These are phyloP conservation scores for Heliocidaris erythrogramma DNA, from an alignment of 35 echinoderm and acorn worm genomes.

Conservation along the genomic window DNA sequence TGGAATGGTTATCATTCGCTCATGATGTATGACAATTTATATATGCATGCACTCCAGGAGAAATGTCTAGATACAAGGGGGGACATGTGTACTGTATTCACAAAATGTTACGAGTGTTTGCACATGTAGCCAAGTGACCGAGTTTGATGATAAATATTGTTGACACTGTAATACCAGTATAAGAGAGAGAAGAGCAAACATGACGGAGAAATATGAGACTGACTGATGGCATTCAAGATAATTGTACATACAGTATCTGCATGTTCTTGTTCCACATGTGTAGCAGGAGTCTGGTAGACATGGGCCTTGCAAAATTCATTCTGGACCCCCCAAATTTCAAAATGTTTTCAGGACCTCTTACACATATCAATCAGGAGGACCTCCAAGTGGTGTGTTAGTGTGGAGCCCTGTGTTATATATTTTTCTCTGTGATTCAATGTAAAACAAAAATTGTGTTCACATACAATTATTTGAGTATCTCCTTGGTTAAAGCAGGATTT, in stretches of 20 bases:
- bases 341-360: no score
- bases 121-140: not conserved
- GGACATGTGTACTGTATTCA: not conserved
- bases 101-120: not conserved
- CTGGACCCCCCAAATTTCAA: no score
- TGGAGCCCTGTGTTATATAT: no score
- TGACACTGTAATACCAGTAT: not conserved
- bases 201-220: not conserved
- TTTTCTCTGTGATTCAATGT: no score
- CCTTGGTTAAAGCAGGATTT: no score
- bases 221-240: not conserved
- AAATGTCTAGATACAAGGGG: not conserved
- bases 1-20: not conserved
- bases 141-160: not conserved
- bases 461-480: no score
- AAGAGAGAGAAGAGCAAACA: conserved; percentile 6
- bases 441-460: no score
- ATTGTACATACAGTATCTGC: no score
- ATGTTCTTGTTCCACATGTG: not conserved
- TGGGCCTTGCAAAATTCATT: no score
- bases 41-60: not conserved
- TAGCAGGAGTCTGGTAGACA: not conserved
- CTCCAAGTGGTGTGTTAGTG: no score
- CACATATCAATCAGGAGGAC: no score
- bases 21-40: not conserved